Evolutionary conservation across 2,888 invertebrate genomes (phyloP).

Genomic region (Tenthredo livida): DNA sequence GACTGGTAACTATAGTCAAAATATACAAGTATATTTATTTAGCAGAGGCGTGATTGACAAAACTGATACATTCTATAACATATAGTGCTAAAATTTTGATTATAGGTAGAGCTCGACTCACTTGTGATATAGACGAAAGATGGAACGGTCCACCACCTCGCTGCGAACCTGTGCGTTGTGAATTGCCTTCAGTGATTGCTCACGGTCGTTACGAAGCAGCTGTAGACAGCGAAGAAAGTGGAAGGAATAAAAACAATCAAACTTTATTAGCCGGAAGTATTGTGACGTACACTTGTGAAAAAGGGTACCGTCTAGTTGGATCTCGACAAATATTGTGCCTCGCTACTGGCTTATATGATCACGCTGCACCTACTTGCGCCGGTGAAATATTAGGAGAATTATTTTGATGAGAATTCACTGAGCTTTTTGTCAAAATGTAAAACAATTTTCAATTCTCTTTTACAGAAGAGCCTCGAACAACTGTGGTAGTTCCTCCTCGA

Average conservation of each 20-base stretch:
- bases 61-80: not conserved
- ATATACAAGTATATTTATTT: not conserved
- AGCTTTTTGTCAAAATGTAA: not conserved
- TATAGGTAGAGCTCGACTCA: constrained; percentile 86
- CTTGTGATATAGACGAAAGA: constrained; percentile 94
- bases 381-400: constrained; percentile 77
- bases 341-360: constrained; percentile 90
- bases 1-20: constrained; percentile 79
- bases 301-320: constrained; percentile 86
- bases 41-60: not conserved
- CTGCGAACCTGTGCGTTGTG: constrained; percentile 83
- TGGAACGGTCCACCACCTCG: constrained; percentile 96
- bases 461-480: constrained; percentile 80
- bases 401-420: not conserved
- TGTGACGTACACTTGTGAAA: constrained; percentile 87
- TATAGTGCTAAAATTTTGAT: constrained; percentile 20
- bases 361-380: constrained; percentile 86
- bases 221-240: constrained; percentile 53
- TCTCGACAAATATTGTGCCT: constrained; percentile 85
- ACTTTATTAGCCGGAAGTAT: constrained; percentile 83
- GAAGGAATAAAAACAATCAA: constrained; percentile 67
- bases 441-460: constrained; percentile 58
- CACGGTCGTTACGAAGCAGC: constrained; percentile 62
- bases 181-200: constrained; percentile 68
- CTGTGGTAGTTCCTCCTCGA: constrained; percentile 69